Evolutionary conservation across 2,113 vertebrate species (phyloP).

Genomic region (Muntiacus muntjak): DNA sequence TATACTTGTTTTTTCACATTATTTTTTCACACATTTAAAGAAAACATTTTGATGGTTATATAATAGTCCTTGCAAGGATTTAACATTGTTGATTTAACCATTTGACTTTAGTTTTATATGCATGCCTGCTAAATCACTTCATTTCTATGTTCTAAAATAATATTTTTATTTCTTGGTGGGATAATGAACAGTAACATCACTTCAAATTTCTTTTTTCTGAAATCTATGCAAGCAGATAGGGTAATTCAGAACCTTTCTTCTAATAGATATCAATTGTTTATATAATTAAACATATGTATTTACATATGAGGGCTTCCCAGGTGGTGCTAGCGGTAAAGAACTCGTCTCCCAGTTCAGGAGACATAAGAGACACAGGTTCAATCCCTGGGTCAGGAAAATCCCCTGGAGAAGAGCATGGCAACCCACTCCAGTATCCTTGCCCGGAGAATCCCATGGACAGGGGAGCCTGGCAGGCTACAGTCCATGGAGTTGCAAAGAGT

Average conservation of each 20-base stretch:
- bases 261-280: not conserved
- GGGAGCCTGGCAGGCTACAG: not conserved
- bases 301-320: not conserved
- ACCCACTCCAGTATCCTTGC: not conserved
- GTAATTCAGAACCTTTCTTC: not conserved
- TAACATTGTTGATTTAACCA: conserved; percentile 7
- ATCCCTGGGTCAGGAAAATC: not conserved
- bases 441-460: not conserved
- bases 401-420: not conserved
- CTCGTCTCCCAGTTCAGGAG: not conserved
- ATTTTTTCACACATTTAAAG: not conserved
- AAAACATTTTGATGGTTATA: not conserved
- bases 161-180: not conserved
- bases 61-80: not conserved
- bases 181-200: not conserved
- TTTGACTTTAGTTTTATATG: not conserved
- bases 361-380: not conserved
- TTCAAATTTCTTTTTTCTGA: not conserved
- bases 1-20: not conserved
- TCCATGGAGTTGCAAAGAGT: not conserved
- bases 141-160: not conserved
- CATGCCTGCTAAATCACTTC: not conserved
- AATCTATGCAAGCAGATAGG: not conserved
- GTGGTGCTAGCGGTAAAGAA: not conserved
- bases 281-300: not conserved